Conservation (phyloP, 2,797 vertebrate genomes). For the Hafferia zeledoni region DNA sequence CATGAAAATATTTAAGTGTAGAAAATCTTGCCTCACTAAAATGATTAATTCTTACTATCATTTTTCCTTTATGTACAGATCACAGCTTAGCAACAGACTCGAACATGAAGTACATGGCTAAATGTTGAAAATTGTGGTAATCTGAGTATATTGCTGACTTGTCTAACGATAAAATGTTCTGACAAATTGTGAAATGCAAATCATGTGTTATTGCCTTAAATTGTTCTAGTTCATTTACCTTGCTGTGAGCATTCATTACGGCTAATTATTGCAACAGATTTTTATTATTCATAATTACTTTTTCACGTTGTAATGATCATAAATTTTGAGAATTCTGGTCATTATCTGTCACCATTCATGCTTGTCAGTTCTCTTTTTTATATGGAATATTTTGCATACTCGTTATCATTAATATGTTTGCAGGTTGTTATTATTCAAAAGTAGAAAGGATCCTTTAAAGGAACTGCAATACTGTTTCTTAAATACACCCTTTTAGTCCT, state of each 20-base stretch:
- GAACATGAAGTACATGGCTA: not conserved
- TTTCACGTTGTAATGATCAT: conserved; percentile 75
- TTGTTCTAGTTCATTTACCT: conserved; percentile 76
- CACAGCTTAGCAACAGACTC: not conserved
- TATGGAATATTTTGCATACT: conserved; percentile 67
- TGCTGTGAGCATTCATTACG: conserved; percentile 72
- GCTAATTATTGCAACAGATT: conserved; percentile 79
- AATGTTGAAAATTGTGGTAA: not conserved
- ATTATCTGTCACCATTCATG: conserved; percentile 72
- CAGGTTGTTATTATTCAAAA: conserved; percentile 68
- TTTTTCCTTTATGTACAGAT: not conserved
- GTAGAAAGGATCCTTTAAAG: conserved; percentile 37
- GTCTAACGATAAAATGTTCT: conserved; percentile 72
- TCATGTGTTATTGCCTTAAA: conserved; percentile 71
- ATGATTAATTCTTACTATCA: not conserved
- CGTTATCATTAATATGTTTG: conserved; percentile 62
- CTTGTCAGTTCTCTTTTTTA: conserved; percentile 50
- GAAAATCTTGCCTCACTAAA: not conserved
- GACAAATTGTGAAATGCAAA: conserved; percentile 75
- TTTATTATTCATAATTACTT: conserved; percentile 80
- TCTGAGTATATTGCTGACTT: not conserved
- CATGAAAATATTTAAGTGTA: not conserved
- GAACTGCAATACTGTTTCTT: conserved; percentile 33
- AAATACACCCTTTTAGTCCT: conserved; percentile 46
- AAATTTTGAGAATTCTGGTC: conserved; percentile 73